Evolutionary conservation across 2,888 invertebrate genomes (phyloP), one percentile per base, ranked within the genome.

Genomic region (Pantelozetes paolii): DNA sequence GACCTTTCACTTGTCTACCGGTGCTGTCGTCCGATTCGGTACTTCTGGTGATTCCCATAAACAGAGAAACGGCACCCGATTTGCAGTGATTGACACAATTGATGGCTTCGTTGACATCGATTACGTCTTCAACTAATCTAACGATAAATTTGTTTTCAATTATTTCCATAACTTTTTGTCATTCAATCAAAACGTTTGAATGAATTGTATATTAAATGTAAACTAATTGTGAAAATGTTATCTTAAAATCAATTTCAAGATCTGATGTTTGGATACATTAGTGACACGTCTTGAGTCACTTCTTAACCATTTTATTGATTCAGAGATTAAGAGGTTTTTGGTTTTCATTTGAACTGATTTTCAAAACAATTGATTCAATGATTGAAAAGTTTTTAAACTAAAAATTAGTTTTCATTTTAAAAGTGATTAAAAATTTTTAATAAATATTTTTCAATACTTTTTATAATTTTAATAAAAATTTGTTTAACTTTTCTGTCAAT

Each of bases 21-120:
- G 20, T 30, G 18, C n/a, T 13, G 36, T 75, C 48, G 13, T 42
- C 67, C 48, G 28, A 71, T 32, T 75, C 74, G 42, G 77, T 75
- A 40, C 40, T 32, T 80, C 94, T 86, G 0, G 94, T 94, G 2
- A 90, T 92, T 0, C 96, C 97, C 71, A 94, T 86, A 83, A 97
- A 97, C 36, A 92, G 81, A 0, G 94, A 92, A 69, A 92, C 86
- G 5, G 95, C 96, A 11, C 96, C 97, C 82, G 94, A 94, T 6
- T 79, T 74, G 54, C 82, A 80, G 26, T 81, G 79, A 9, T 79
- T 80, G 5, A 83, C 82, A 36, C 48, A 62, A n/a, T 28, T 42
- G 1, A 64, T 48, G 5, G 64, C 75, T 54, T 75, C 64, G 20
- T 64, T 36, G 15, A 54, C 50, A 64, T 75, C 50, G 8, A 75